These are phyloP conservation scores for Oscheius myriophilus DNA, from an alignment of 2,888 invertebrate species.

Conservation along the genomic window DNA sequence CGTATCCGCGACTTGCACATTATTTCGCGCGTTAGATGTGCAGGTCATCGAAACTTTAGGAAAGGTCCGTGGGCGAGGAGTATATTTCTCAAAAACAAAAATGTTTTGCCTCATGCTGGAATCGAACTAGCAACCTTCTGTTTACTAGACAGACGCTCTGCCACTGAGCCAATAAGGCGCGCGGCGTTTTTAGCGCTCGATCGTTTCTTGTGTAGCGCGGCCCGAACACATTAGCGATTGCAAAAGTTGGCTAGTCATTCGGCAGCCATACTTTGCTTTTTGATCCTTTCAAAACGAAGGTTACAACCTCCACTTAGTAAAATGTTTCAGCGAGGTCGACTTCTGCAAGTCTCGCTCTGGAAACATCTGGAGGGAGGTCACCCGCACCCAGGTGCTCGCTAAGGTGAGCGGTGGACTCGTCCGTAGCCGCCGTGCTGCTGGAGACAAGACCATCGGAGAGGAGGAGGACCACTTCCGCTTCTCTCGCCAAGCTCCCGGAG, in stretches of 20 bases:
- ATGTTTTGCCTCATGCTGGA: conserved; percentile 1
- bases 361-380: conserved; percentile 64
- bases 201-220: no score
- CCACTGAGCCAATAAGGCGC: conserved; percentile 4
- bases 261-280: no score
- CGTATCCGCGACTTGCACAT: no score
- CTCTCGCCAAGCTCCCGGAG: conserved; percentile 31
- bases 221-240: no score
- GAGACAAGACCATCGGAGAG: conserved; percentile 36
- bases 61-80: no score
- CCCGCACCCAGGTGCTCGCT: conserved; percentile 58
- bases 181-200: no score
- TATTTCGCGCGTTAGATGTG: no score
- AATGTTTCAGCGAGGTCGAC: conserved; percentile 53
- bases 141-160: conserved; percentile 10
- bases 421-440: conserved; percentile 52
- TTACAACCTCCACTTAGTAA: no score
- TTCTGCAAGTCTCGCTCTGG: conserved; percentile 63
- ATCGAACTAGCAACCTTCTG: conserved; percentile 11
- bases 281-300: not conserved
- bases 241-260: no score
- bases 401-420: conserved; percentile 54
- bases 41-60: no score
- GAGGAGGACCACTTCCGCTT: conserved; percentile 20
- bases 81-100: no score